A percentile compares a stretch with the other conserved stretches of the same genome.
phyloP scores from a whole-genome alignment of 2,113 vertebrate species.

The Dasyornis broadbenti region DNA sequence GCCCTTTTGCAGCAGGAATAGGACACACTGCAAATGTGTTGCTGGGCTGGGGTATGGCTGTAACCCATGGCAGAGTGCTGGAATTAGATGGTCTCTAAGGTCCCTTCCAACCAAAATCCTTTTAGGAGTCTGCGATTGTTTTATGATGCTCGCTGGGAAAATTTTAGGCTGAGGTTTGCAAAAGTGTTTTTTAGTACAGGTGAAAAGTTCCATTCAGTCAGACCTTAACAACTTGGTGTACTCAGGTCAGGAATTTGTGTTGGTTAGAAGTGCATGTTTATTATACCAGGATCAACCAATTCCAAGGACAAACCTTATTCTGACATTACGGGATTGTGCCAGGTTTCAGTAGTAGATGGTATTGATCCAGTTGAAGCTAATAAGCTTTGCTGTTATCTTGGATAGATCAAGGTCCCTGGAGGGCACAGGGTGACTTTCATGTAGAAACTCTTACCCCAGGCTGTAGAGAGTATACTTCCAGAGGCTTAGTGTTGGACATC shows the following conservation, averaged over 20 bases:
- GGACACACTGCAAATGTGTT: neutral
- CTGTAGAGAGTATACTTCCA: neutral
- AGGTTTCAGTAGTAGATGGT: neutral
- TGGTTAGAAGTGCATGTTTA: neutral
- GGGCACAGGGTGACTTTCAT: neutral
- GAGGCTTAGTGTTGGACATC: neutral
- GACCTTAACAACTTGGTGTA: neutral
- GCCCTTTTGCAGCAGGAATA: neutral
- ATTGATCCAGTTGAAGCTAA: neutral
- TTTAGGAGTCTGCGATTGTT: neutral
- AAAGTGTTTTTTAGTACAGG: neutral
- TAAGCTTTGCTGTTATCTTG: neutral
- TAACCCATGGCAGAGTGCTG: neutral
- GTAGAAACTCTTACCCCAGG: neutral
- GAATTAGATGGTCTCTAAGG: neutral
- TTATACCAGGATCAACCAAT: neutral
- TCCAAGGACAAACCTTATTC: neutral
- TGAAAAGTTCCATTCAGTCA: neutral
- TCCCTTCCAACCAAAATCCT: neutral
- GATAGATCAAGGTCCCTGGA: neutral
- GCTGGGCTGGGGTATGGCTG: neutral
- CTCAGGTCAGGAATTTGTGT: neutral
- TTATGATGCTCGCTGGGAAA: neutral
- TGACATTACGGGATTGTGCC: neutral
- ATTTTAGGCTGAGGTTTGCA: neutral